Evolutionary conservation across 2,888 invertebrate species (phyloP).

Genomic region (Linnaemya tessellans): DNA sequence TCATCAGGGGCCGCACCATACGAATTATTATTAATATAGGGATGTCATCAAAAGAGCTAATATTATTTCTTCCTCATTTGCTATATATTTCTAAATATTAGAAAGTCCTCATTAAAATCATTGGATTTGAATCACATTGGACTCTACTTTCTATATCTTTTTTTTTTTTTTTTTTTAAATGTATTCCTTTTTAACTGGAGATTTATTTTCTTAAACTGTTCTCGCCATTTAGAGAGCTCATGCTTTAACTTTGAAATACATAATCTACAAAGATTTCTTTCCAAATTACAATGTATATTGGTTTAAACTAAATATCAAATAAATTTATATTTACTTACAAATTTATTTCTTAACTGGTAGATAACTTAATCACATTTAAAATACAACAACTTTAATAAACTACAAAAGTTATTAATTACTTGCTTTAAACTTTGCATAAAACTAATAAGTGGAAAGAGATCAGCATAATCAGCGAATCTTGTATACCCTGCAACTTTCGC

Average conservation of each 20-base stretch:
- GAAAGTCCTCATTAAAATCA: too few relatives aligned
- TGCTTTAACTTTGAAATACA: neutral
- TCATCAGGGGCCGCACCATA: too few relatives aligned
- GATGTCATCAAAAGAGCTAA: too few relatives aligned
- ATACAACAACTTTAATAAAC: neutral
- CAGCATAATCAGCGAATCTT: neutral
- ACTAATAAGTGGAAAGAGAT: neutral
- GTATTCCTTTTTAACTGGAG: too few relatives aligned
- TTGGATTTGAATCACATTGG: too few relatives aligned
- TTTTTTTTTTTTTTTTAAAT: too few relatives aligned
- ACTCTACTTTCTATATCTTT: too few relatives aligned
- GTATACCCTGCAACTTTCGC: neutral
- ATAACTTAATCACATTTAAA: neutral
- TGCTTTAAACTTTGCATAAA: neutral
- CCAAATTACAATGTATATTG: neutral
- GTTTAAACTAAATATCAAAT: neutral
- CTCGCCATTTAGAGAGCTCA: too few relatives aligned
- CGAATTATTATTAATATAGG: too few relatives aligned
- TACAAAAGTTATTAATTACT: slow-evolving; percentile 12
- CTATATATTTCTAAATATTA: too few relatives aligned
- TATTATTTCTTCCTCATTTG: too few relatives aligned
- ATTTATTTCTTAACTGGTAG: neutral
- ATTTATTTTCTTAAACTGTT: too few relatives aligned
- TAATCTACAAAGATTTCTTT: neutral
- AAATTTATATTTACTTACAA: neutral